Evolutionary conservation across 2,113 vertebrate species (phyloP).

Genomic region (Megaceryle maxima): DNA sequence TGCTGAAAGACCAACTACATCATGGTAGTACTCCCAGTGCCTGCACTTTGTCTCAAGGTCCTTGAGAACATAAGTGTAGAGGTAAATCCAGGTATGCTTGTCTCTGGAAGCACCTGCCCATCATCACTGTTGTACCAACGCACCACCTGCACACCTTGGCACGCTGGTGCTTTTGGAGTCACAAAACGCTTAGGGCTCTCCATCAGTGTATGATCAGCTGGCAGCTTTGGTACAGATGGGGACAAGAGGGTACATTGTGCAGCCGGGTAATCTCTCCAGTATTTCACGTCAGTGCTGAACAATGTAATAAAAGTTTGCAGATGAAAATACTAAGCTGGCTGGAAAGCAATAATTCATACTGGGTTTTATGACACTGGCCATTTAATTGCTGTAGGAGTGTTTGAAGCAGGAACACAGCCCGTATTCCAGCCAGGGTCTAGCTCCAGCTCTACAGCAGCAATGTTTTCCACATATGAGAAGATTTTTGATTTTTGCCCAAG

Average conservation of each 20-base stretch:
- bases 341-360: constrained; percentile 62
- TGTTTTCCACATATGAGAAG: not conserved
- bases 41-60: not conserved
- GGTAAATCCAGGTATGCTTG: not conserved
- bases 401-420: constrained; percentile 7
- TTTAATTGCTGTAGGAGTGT: constrained; percentile 53
- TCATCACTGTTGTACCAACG: fast-evolving
- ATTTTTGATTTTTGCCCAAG: not conserved
- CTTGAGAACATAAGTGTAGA: not conserved
- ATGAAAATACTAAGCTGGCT: constrained; percentile 66
- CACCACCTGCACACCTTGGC: not conserved
- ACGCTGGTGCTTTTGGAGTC: not conserved
- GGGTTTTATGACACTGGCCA: constrained; percentile 53
- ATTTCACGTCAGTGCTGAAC: constrained; percentile 56
- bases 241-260: constrained; percentile 30
- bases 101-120: not conserved
- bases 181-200: not conserved
- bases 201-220: not conserved
- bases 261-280: constrained; percentile 11
- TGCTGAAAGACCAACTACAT: not conserved
- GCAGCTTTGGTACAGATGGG: constrained; percentile 12
- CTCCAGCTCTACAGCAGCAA: not conserved
- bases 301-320: constrained; percentile 69
- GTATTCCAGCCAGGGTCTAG: not conserved
- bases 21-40: not conserved